Conservation (phyloP, 2,797 vertebrate species). For the Artibeus jamaicensis region DNA sequence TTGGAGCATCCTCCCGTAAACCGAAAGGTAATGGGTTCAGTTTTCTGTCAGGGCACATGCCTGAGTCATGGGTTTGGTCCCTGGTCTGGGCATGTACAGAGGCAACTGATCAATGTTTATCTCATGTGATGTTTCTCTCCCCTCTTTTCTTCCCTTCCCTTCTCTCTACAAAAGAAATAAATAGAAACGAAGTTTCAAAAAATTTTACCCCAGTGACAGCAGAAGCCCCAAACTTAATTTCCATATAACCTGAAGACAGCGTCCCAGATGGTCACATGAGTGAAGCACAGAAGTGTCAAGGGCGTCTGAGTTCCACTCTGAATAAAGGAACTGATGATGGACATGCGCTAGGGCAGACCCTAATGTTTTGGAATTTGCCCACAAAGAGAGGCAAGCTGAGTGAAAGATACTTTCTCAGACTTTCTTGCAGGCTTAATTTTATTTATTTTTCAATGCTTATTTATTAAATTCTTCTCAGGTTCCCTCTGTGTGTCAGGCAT, state of each 20-base stretch:
- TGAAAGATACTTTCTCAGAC: background rate
- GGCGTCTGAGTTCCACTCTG: background rate
- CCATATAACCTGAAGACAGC: background rate
- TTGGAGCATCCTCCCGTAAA: too few species aligned
- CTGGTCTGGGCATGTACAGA: background rate
- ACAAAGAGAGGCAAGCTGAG: background rate
- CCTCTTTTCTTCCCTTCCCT: background rate
- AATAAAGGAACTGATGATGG: background rate
- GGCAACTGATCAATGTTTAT: background rate
- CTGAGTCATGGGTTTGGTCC: background rate
- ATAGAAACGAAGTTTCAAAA: background rate
- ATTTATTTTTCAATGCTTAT: background rate
- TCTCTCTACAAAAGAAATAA: background rate
- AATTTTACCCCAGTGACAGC: background rate
- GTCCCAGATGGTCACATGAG: background rate
- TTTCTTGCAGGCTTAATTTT: background rate
- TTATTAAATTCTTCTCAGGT: background rate
- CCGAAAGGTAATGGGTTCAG: too few species aligned
- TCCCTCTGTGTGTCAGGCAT: background rate
- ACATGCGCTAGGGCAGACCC: background rate
- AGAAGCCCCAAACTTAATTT: background rate
- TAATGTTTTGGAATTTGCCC: background rate
- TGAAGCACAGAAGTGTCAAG: background rate
- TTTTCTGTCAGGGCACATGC: too few species aligned
- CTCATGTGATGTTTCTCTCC: too few species aligned